These are phyloP conservation scores for Aldrovandia affinis DNA, from an alignment of 2,797 vertebrate species.

Conservation along the genomic window DNA sequence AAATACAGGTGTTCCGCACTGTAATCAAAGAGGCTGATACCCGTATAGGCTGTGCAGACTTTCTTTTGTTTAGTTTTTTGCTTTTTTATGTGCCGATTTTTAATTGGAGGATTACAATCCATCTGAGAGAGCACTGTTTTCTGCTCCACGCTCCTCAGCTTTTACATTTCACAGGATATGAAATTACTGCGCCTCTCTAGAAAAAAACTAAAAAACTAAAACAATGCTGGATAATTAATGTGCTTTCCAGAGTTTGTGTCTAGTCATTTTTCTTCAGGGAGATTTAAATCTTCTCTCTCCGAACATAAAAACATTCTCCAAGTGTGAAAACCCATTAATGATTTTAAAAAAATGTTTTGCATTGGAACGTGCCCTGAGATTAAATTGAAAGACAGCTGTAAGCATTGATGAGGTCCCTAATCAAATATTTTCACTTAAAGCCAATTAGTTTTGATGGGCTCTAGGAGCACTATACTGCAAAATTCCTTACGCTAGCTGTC, in stretches of 20 bases:
- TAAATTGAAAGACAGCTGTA: slow-evolving; percentile 24
- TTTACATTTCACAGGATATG: not conserved
- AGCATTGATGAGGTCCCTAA: slow-evolving; percentile 3
- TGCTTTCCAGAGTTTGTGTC: not conserved
- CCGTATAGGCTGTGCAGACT: not conserved
- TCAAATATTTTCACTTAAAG: not conserved
- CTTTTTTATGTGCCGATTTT: not conserved
- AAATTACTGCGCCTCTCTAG: not conserved
- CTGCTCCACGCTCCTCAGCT: not conserved
- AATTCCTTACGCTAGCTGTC: not conserved
- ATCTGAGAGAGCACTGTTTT: not conserved
- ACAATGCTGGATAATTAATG: not conserved
- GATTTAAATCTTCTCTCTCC: not conserved
- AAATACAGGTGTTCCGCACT: not conserved
- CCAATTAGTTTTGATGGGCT: not conserved
- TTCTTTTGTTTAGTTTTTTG: not conserved
- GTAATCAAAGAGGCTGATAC: not conserved
- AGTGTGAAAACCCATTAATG: not conserved
- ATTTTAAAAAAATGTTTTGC: not conserved
- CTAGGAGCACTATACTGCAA: not conserved
- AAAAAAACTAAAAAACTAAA: not conserved
- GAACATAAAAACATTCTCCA: not conserved
- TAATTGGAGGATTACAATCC: not conserved
- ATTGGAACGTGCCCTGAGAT: slow-evolving; percentile 1
- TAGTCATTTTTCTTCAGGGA: not conserved